phyloP scores from a whole-genome alignment of 2,113 vertebrate genomes.

The Cyprinodon variegatus region DNA sequence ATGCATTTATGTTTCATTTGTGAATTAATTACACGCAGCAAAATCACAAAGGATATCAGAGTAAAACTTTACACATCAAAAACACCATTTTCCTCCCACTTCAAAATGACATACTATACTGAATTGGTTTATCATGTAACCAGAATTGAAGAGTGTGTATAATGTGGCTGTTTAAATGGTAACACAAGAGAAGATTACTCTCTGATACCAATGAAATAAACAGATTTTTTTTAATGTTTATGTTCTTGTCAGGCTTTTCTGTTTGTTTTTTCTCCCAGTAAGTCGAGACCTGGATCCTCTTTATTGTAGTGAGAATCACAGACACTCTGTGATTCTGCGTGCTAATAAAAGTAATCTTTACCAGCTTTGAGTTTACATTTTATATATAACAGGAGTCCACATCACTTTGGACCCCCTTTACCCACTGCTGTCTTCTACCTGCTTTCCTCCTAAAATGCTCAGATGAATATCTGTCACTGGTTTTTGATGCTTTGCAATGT shows the following conservation, averaged over 20 bases:
- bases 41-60: background rate
- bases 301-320: conserved; percentile 47
- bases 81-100: background rate
- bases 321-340: conserved; percentile 42
- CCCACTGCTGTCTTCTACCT: background rate
- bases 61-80: background rate
- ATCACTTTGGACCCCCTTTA: conserved; percentile 27
- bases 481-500: conserved; percentile 9
- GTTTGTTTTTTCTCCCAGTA: conserved; percentile 28
- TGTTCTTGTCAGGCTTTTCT: conserved; percentile 40
- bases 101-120: background rate
- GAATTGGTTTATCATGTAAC: background rate
- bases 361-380: conserved; percentile 31
- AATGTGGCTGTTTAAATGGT: background rate
- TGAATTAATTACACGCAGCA: too few relatives aligned
- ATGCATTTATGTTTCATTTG: too few relatives aligned
- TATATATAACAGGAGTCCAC: conserved; percentile 43
- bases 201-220: too few relatives aligned
- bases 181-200: too few relatives aligned
- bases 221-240: too few relatives aligned
- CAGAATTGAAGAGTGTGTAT: background rate
- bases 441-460: conserved; percentile 41
- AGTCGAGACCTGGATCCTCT: conserved; percentile 29
- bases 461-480: conserved; percentile 46
- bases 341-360: conserved; percentile 67